Base-by-base conservation (phyloP, 2,113 vertebrate species). In the Gasterosteus aculeatus region DNA sequence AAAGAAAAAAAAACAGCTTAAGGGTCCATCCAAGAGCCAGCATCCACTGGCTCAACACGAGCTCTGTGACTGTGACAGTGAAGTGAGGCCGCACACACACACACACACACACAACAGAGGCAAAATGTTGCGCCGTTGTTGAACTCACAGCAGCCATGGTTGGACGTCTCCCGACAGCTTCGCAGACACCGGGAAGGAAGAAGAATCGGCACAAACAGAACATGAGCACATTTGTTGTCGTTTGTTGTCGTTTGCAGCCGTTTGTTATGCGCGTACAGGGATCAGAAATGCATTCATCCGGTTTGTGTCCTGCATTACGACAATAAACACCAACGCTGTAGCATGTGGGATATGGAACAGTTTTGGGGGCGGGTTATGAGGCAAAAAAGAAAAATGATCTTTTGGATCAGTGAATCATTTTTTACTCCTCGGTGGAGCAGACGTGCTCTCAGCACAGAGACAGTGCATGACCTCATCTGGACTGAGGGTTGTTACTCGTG, bases 61-160 rank as follows among this genome's bases (percentile, higher is more conserved):
- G 67, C 46, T 53, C 76, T 75, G 75, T 75, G 62, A 75, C 59
- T 38, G 72, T 80, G 70, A 53, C 41, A 22, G 6, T 56, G 54
- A 84, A 65, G 60, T 5, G 33, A 19, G 39, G 49, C 69, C 73
- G 66, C 56, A 61, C 46, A 18, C 11, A 18, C 71, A 51, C 35
- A 38, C 35, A 38, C 35, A 38, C 35, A 38, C 35, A 38, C 35
- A 38, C 33, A 38, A 76, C 38, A 12, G 26, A 72, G 41, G 62
- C 41, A 71, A 66, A 58, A n/a, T n/a, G 38, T 63, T 58, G 4
- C 7, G 59, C 3, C 67, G 33, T 7, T 9, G 7, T 70, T 56
- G 0, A 66, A 95, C 94, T 94, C 85, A 95, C 94, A 65, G 93
- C 87, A 83, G 93, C 92, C 94, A 94, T 95, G 87, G 83, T 88